Evolutionary conservation across 2,888 invertebrate genomes (phyloP).

Genomic region (Apodemia duryi): DNA sequence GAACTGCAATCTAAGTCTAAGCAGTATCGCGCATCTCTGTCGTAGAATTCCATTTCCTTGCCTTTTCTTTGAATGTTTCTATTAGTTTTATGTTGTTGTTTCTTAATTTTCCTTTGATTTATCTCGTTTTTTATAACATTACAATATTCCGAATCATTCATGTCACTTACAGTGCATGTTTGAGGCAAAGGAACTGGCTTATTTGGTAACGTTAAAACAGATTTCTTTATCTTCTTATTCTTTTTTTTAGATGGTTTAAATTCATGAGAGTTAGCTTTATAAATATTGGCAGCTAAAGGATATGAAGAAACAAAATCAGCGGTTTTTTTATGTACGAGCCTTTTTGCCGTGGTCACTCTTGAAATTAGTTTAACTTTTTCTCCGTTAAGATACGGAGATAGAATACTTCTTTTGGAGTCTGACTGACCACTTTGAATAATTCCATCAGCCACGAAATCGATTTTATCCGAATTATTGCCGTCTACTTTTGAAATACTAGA

Average conservation of each 20-base stretch:
- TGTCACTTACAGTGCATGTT: slow-evolving; percentile 59
- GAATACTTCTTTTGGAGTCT: slow-evolving; percentile 35
- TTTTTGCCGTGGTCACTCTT: slow-evolving; percentile 39
- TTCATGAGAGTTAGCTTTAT: slow-evolving; percentile 64
- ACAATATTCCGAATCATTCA: slow-evolving; percentile 61
- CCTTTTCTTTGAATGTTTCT: slow-evolving; percentile 35
- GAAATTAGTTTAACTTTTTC: slow-evolving; percentile 48
- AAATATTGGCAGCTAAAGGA: slow-evolving; percentile 52
- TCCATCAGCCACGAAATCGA: slow-evolving; percentile 36
- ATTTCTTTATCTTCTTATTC: slow-evolving; percentile 55
- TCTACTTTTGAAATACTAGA: slow-evolving; percentile 31
- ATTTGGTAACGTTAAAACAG: slow-evolving; percentile 59
- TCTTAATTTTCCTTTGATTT: slow-evolving; percentile 45
- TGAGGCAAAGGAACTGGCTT: slow-evolving; percentile 43
- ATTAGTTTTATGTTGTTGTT: slow-evolving; percentile 35
- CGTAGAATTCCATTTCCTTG: slow-evolving; percentile 45
- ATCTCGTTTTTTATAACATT: slow-evolving; percentile 37
- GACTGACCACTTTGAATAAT: slow-evolving; percentile 34
- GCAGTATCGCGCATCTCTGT: slow-evolving; percentile 50
- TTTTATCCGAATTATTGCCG: slow-evolving; percentile 35
- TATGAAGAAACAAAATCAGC: slow-evolving; percentile 48
- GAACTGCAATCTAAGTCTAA: slow-evolving; percentile 54
- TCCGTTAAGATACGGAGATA: slow-evolving; percentile 47
- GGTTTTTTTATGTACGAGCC: slow-evolving; percentile 44
- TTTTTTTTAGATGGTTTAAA: slow-evolving; percentile 44